phyloP scores from a whole-genome alignment of 2,113 vertebrate genomes.

The Manacus vitellinus region DNA sequence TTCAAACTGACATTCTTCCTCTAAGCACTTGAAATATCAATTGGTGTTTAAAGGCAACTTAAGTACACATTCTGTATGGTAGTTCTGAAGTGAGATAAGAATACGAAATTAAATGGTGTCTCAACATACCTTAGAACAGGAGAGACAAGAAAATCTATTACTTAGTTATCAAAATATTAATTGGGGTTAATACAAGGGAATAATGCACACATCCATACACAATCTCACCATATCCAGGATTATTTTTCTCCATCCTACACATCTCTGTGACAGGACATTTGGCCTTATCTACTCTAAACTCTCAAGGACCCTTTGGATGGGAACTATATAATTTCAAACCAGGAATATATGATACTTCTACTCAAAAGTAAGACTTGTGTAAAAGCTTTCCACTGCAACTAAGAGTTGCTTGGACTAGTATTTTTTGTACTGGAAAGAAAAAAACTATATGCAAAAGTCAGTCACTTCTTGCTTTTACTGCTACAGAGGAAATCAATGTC shows the following conservation, averaged over 20 bases:
- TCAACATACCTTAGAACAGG: neutral
- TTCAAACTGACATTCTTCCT: neutral
- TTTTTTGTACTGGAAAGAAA: neutral
- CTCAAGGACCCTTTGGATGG: neutral
- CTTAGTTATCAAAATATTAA: neutral
- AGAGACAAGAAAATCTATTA: neutral
- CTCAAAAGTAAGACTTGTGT: neutral
- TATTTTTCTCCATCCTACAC: neutral
- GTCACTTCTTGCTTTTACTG: neutral
- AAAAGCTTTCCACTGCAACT: neutral
- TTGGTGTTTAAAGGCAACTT: neutral
- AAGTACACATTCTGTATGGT: neutral
- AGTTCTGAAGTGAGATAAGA: neutral
- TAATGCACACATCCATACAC: neutral
- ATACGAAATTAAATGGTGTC: neutral
- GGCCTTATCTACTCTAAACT: neutral
- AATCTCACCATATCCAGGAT: neutral
- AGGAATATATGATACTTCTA: neutral
- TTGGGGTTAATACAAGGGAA: neutral
- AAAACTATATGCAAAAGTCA: neutral
- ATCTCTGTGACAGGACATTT: neutral
- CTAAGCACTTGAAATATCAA: neutral
- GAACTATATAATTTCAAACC: neutral
- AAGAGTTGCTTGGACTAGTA: neutral
- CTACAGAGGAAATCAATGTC: neutral